Percentiles rank a stretch among this genome's conserved stretches.
Evolutionary conservation across 2,113 vertebrate species (phyloP).

Genomic region (Scatophagus argus): DNA sequence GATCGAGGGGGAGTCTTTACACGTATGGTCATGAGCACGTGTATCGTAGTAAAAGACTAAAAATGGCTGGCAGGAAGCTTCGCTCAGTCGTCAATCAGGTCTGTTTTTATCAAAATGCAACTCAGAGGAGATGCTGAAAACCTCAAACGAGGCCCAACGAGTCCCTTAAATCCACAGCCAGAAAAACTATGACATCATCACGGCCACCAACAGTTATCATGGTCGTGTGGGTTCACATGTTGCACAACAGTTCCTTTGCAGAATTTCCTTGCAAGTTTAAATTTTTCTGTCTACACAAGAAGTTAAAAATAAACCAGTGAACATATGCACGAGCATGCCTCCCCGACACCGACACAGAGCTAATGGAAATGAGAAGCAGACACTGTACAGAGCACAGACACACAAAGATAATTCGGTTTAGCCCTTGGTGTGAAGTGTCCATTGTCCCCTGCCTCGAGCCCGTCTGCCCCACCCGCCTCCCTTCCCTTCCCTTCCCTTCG

Average conservation of each 20-base stretch:
- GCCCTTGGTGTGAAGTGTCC: conserved; percentile 85
- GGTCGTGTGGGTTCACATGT: conserved; percentile 38
- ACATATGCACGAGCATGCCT: conserved; percentile 70
- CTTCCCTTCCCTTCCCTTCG: neutral
- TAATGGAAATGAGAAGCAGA: conserved; percentile 63
- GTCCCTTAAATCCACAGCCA: conserved; percentile 44
- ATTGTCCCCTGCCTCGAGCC: conserved; percentile 10
- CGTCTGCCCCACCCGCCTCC: conserved; percentile 11
- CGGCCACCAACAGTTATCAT: conserved; percentile 9
- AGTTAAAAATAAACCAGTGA: conserved; percentile 9
- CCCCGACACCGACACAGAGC: conserved; percentile 54
- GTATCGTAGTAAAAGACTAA: conserved; percentile 51
- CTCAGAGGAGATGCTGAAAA: conserved; percentile 30
- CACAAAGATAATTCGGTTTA: conserved; percentile 80
- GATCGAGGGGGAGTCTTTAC: conserved; percentile 35
- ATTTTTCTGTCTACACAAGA: conserved; percentile 35
- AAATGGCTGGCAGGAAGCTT: conserved; percentile 53
- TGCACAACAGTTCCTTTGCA: conserved; percentile 42
- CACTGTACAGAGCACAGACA: conserved; percentile 77
- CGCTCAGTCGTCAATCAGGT: conserved; percentile 36
- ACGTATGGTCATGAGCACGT: conserved; percentile 53
- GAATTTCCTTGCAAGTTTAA: conserved; percentile 49
- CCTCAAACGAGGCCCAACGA: conserved; percentile 27
- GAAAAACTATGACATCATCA: conserved; percentile 63
- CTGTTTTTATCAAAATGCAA: conserved; percentile 39